phyloP scores from a whole-genome alignment of 2,797 vertebrate species.

The Acomys russatus region DNA sequence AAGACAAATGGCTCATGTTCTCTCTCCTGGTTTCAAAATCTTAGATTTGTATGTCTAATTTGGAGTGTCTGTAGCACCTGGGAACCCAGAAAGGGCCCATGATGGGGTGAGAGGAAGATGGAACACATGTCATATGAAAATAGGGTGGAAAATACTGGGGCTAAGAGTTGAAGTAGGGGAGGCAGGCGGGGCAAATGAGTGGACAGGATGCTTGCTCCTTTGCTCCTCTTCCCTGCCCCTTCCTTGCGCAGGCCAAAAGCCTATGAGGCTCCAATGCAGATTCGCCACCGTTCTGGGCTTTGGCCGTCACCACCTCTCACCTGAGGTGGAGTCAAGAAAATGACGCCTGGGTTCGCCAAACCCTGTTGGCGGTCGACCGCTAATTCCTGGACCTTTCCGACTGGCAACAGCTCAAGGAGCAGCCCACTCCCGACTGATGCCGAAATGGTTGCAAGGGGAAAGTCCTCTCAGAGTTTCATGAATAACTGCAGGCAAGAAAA shows the following conservation, averaged over 20 bases:
- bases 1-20: not conserved
- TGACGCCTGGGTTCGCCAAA: constrained; percentile 44
- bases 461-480: not conserved
- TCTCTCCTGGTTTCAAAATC: not conserved
- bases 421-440: not conserved
- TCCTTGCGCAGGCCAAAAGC: constrained; percentile 7
- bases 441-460: not conserved
- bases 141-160: not conserved
- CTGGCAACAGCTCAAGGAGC: not conserved
- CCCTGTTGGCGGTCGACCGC: constrained; percentile 37
- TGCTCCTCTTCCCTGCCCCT: constrained; percentile 55
- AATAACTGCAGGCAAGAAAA: constrained; percentile 22
- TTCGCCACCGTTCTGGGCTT: constrained; percentile 63
- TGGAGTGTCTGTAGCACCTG: not conserved
- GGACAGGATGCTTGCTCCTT: constrained; percentile 61
- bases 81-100: not conserved
- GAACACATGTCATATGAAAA: not conserved
- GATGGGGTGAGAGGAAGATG: not conserved
- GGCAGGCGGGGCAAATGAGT: constrained; percentile 77
- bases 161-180: not conserved
- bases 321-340: constrained; percentile 53
- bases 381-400: constrained; percentile 28
- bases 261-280: constrained; percentile 76
- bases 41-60: not conserved
- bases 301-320: constrained; percentile 47